These are phyloP conservation scores for Synchiropus splendidus DNA, from an alignment of 2,113 vertebrate genomes.

Conservation along the genomic window DNA sequence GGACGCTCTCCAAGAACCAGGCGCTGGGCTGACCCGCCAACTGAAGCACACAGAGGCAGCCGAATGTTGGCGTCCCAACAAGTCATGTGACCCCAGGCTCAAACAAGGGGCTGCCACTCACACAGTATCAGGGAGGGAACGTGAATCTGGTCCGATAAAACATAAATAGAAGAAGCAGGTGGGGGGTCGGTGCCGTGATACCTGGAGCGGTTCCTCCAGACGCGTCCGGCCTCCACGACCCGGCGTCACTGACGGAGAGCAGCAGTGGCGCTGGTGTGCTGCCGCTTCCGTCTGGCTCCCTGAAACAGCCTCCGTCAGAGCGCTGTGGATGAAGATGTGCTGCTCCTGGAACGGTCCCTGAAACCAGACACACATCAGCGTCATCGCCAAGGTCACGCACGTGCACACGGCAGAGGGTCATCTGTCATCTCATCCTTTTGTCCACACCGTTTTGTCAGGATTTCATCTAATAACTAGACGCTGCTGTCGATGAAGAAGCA, in stretches of 20 bases:
- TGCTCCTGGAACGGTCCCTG: conserved; percentile 72
- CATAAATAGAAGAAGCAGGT: no score
- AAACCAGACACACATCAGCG: neutral
- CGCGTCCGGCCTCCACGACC: conserved; percentile 75
- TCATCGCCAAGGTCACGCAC: no score
- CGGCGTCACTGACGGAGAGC: conserved; percentile 81
- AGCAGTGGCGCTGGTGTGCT: conserved; percentile 80
- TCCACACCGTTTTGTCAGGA: no score
- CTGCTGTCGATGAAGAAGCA: no score
- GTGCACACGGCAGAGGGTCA: no score
- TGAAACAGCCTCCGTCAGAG: conserved; percentile 89
- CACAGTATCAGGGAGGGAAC: no score
- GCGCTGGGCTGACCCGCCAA: conserved; percentile 86
- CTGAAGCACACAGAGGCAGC: conserved; percentile 70
- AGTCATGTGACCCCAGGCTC: no score
- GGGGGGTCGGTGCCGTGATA: conserved; percentile 40
- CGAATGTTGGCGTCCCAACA: no score
- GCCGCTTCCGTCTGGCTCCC: conserved; percentile 86
- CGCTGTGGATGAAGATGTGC: conserved; percentile 92
- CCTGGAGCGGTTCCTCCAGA: conserved; percentile 90
- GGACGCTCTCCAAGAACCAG: conserved; percentile 85
- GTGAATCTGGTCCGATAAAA: no score
- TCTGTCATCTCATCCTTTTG: no score
- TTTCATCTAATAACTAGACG: no score
- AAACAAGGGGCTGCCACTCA: no score